A percentile compares a stretch with the other conserved stretches of the same genome.
phyloP scores from a whole-genome alignment of 92 coral and sea anemone species.

The Palythoa grandiflora region DNA sequence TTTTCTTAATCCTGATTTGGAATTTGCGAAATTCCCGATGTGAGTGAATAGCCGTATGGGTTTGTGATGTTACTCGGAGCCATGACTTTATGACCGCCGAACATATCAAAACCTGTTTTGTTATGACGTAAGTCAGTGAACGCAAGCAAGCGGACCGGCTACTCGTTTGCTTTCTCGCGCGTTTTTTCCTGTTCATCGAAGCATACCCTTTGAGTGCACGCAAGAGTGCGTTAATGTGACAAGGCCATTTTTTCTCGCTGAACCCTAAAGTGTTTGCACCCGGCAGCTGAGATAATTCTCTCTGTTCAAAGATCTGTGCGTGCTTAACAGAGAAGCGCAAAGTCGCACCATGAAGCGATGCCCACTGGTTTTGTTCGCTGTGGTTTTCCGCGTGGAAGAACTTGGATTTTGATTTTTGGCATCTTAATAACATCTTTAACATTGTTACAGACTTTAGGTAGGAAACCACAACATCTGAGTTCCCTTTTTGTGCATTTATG shows the following conservation, averaged over 20 bases:
- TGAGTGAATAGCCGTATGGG: constrained; percentile 24
- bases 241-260: background rate
- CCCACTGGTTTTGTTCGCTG: constrained; percentile 45
- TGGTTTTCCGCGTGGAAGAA: constrained; percentile 31
- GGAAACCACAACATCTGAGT: background rate
- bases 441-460: constrained; percentile 38
- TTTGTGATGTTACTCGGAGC: constrained; percentile 33
- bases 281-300: constrained; percentile 1
- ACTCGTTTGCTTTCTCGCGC: background rate
- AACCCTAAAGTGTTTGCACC: constrained; percentile 17
- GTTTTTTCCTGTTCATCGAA: constrained; percentile 26
- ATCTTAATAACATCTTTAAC: background rate
- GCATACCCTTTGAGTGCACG: constrained; percentile 13
- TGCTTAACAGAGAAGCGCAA: constrained; percentile 5
- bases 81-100: constrained; percentile 47
- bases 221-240: constrained; percentile 34
- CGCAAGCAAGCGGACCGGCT: constrained; percentile 1
- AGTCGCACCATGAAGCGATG: constrained; percentile 49
- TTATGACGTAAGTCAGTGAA: constrained; percentile 50
- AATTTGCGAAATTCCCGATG: constrained; percentile 29
- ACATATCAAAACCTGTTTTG: constrained; percentile 48
- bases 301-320: background rate
- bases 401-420: background rate
- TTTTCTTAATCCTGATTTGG: constrained; percentile 17
- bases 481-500: background rate